Conservation (phyloP, 2,113 vertebrate genomes). For the Eleginops maclovinus region DNA sequence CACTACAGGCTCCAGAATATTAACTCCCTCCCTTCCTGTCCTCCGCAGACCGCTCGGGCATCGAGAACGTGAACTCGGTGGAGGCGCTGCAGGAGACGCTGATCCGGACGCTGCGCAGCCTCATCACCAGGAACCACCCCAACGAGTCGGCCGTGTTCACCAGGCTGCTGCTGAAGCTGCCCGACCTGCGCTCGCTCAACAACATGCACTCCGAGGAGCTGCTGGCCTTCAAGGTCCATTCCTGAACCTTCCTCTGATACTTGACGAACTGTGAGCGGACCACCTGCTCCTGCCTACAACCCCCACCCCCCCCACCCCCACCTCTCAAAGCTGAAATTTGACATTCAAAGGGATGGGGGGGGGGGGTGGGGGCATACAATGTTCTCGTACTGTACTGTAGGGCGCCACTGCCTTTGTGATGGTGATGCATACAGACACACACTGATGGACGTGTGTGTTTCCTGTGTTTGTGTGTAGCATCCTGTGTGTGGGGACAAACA, state of each 20-base stretch:
- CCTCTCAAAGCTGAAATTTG: slow-evolving; percentile 6
- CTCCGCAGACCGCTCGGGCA: slow-evolving; percentile 92
- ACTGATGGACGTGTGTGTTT: slow-evolving; percentile 67
- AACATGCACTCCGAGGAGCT: slow-evolving; percentile 99
- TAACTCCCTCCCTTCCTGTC: no score
- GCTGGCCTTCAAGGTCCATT: slow-evolving; percentile 97
- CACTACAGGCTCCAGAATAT: no score
- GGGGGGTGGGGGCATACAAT: slow-evolving; percentile 34
- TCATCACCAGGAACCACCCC: slow-evolving; percentile 95
- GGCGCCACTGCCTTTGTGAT: slow-evolving; percentile 62
- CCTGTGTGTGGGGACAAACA: slow-evolving; percentile 44
- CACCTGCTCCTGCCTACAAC: slow-evolving; percentile 1
- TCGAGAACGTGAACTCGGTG: slow-evolving; percentile 96
- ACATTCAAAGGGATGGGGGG: slow-evolving; percentile 19
- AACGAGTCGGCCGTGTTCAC: slow-evolving; percentile 96
- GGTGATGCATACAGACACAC: slow-evolving; percentile 58
- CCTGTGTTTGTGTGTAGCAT: slow-evolving; percentile 65
- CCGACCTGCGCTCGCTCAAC: slow-evolving; percentile 97
- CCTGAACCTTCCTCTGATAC: slow-evolving; percentile 79
- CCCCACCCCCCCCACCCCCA: slow-evolving; percentile 9
- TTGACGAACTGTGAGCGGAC: slow-evolving; percentile 29
- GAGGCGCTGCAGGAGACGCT: slow-evolving; percentile 95
- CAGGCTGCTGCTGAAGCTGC: slow-evolving; percentile 95
- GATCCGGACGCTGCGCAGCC: slow-evolving; percentile 92
- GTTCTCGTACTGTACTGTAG: slow-evolving; percentile 80